Conservation (phyloP, 2,113 vertebrate species). For the Lasiurus cinereus region DNA sequence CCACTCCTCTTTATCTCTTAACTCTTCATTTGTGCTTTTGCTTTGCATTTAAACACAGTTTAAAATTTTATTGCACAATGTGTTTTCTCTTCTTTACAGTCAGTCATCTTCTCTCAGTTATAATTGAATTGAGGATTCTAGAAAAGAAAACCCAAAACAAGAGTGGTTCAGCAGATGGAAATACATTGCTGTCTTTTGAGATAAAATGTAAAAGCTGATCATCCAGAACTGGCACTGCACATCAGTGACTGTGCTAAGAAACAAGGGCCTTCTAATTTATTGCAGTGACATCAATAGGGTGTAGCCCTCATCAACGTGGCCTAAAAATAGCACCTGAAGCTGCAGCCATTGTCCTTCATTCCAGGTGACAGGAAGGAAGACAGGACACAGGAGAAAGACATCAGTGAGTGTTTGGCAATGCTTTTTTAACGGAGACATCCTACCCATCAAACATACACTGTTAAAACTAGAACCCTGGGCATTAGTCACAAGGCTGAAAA, state of each 20-base stretch:
- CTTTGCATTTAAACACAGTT: not conserved
- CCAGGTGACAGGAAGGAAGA: not conserved
- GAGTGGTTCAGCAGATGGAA: not conserved
- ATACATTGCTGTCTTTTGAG: not conserved
- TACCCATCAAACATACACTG: not conserved
- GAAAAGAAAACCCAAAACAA: not conserved
- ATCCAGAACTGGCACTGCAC: not conserved
- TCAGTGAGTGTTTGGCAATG: not conserved
- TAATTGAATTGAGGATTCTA: not conserved
- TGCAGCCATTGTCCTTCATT: not conserved
- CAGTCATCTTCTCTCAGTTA: not conserved
- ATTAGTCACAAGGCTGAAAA: not conserved
- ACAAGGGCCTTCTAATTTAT: not conserved
- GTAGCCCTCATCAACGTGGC: not conserved
- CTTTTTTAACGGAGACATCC: not conserved
- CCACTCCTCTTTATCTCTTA: not conserved
- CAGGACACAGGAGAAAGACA: not conserved
- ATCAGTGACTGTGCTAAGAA: not conserved
- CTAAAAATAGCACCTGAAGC: not conserved
- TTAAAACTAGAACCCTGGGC: not conserved
- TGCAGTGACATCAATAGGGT: not conserved
- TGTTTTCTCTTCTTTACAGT: not conserved
- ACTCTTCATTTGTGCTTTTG: not conserved
- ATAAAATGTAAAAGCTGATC: not conserved
- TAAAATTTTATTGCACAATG: not conserved